A percentile compares a stretch with the other conserved stretches of the same genome.
Conservation (phyloP, 2,797 vertebrate species). For the Rhincodon typus region DNA sequence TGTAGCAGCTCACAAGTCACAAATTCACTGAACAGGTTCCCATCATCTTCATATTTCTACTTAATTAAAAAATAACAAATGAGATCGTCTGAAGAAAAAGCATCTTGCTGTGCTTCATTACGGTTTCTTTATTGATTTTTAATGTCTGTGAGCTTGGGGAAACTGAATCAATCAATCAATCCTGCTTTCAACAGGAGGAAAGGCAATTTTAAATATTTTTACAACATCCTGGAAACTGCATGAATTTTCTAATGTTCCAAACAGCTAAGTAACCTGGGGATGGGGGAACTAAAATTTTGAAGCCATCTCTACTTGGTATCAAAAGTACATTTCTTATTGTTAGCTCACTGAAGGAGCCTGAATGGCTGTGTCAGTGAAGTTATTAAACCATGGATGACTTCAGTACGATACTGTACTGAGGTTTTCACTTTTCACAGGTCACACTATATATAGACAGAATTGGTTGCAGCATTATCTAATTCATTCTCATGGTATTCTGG, state of each 20-base stretch:
- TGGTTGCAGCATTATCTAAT: background rate
- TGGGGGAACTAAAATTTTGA: background rate
- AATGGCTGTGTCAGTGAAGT: background rate
- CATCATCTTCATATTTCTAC: background rate
- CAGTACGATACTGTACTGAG: background rate
- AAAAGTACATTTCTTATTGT: background rate
- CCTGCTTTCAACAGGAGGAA: background rate
- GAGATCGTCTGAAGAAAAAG: background rate
- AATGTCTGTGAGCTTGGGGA: conserved; percentile 17
- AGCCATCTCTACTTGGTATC: too few relatives aligned
- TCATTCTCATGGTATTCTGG: background rate
- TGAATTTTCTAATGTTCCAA: background rate
- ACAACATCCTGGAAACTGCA: background rate
- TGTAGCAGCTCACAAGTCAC: background rate
- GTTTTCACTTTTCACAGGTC: background rate
- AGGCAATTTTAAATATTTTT: background rate
- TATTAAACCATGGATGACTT: background rate
- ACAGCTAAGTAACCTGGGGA: background rate
- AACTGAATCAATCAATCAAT: background rate
- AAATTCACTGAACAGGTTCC: background rate
- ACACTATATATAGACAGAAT: background rate
- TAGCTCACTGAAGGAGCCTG: background rate
- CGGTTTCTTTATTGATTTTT: conserved; percentile 23
- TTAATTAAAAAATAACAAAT: conserved; percentile 29
- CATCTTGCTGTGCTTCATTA: background rate